A percentile compares a stretch with the other conserved stretches of the same genome.
phyloP scores from a whole-genome alignment of 2,888 invertebrate species.

The Ectemnius continuus region DNA sequence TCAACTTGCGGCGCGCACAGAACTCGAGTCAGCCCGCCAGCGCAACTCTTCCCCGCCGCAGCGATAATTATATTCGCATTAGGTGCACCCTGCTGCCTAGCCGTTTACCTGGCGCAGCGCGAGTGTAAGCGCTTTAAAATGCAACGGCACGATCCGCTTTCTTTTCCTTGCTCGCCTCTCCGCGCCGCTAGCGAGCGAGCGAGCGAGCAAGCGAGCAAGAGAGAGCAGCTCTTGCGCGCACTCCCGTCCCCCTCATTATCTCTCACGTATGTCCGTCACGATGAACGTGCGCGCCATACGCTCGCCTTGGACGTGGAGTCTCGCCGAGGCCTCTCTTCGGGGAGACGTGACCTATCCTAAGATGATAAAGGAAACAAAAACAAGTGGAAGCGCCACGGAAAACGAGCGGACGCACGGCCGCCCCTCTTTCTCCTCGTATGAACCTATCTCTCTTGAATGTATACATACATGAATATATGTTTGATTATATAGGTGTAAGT shows the following conservation, averaged over 20 bases:
- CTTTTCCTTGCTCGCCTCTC: constrained; percentile 25
- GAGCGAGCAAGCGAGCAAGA: neutral
- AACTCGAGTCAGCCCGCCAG: constrained; percentile 26
- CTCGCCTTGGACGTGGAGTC: constrained; percentile 29
- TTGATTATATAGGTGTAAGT: too few relatives aligned
- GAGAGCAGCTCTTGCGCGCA: too few relatives aligned
- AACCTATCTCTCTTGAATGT: too few relatives aligned
- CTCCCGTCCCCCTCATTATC: constrained; percentile 27
- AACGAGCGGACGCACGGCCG: too few relatives aligned
- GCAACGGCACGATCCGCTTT: constrained; percentile 54
- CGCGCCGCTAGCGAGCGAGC: too few relatives aligned
- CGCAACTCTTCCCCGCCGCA: constrained; percentile 43
- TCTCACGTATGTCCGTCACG: constrained; percentile 37
- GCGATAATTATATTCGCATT: constrained; percentile 70
- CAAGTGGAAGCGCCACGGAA: constrained; percentile 11
- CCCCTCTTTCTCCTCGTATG: too few relatives aligned
- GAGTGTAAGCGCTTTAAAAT: constrained; percentile 56
- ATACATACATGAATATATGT: too few relatives aligned
- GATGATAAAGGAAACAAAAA: constrained; percentile 20
- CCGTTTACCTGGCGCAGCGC: constrained; percentile 49
- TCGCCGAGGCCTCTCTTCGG: constrained; percentile 22
- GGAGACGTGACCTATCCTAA: constrained; percentile 38
- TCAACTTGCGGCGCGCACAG: neutral
- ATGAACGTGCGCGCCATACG: constrained; percentile 29
- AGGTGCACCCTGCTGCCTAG: constrained; percentile 42